Evolutionary conservation across 2,113 vertebrate species (phyloP).

Genomic region (Merops nubicus): DNA sequence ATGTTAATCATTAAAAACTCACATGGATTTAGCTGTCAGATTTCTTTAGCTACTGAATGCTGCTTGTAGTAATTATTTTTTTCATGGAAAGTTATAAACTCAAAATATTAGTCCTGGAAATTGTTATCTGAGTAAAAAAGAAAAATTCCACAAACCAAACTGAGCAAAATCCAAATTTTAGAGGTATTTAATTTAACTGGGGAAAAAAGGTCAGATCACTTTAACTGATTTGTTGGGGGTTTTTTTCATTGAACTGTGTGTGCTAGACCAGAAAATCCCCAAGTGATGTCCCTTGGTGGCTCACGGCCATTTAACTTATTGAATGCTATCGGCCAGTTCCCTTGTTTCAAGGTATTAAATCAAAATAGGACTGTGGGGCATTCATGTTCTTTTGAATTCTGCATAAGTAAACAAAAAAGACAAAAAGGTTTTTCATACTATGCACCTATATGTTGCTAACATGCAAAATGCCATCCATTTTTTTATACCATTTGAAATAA

Average conservation of each 20-base stretch:
- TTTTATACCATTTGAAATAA: background rate
- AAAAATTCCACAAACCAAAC: background rate
- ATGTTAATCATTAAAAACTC: background rate
- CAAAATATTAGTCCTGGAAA: background rate
- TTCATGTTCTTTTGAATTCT: background rate
- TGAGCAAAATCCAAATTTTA: background rate
- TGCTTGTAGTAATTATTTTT: background rate
- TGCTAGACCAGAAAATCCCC: background rate
- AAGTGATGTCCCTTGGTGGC: background rate
- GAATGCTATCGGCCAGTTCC: background rate
- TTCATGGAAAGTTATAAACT: background rate
- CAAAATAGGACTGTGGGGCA: background rate
- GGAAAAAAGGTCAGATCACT: background rate
- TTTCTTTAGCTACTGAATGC: background rate
- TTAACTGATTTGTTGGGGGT: background rate
- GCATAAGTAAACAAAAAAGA: background rate
- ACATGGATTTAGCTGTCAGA: background rate
- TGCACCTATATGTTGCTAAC: background rate
- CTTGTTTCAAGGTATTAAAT: conserved; percentile 30
- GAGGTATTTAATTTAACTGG: background rate
- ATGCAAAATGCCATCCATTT: background rate
- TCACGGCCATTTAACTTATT: background rate
- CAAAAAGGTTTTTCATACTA: background rate
- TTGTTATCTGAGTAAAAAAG: background rate
- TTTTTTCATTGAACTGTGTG: background rate